Evolutionary conservation across 2,113 vertebrate genomes (phyloP), one percentile per base, ranked within the genome.

Genomic region (Neogobius melanostomus): DNA sequence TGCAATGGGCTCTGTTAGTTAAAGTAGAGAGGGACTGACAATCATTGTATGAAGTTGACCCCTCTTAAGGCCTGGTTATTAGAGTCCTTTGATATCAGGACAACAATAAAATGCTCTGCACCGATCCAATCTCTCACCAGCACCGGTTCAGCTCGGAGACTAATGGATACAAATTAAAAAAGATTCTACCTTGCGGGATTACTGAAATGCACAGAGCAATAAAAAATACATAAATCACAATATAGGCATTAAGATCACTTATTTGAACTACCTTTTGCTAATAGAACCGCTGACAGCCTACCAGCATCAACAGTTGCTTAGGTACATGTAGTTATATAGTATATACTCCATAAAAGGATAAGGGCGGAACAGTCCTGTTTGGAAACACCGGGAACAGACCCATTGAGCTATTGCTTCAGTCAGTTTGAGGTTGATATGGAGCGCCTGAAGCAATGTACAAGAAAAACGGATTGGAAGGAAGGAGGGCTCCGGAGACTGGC

Each of bases 301-400:
- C 66, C 82, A 90, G 88, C 88, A 76, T 82, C 88, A 82, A 81
- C 90, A 83, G 83, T 74, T 79, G 87, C 78, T 87, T 88, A 90
- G 90, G 86, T 90, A 92, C 88, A 91, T 89, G 90, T 90, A 91
- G 87, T 89, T 88, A 92, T 90, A 92, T 90, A 88, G 84, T 85
- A 85, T 83, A 90, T 90, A 89, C 79, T 91, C 88, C 85, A 78
- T 87, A 89, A 84, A 83, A 80, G 75, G 59, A 81, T 76, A 75
- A 74, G 83, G 87, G 84, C 83, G 21, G 63, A 90, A 92, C 89
- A 90, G 89, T 91, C 87, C 85, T 77, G 80, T 76, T 82, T 80
- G 65, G 76, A 84, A 77, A 82, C 69, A 80, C 73, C 74, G 75
- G 76, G 83, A 75, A 81, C 82, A 69, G 86, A 91, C 77, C 79